Conservation (phyloP, 2,797 vertebrate genomes). For the Phaenicophaeus curvirostris region DNA sequence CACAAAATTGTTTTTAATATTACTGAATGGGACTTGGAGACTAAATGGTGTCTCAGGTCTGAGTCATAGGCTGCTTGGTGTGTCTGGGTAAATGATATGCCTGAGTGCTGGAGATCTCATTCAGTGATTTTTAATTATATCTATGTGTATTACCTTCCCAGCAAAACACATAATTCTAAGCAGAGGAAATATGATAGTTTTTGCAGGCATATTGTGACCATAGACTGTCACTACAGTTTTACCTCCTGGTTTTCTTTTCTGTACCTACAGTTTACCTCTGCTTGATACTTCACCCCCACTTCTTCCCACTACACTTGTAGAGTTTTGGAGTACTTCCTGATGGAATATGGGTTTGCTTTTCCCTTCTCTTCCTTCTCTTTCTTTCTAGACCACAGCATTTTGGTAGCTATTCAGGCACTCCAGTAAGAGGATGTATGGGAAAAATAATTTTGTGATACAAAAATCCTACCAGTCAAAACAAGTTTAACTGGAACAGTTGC, state of each 20-base stretch:
- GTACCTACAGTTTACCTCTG: not conserved
- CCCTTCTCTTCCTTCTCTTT: not conserved
- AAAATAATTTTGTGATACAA: not conserved
- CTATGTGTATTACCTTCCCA: not conserved
- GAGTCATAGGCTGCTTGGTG: not conserved
- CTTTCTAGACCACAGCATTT: not conserved
- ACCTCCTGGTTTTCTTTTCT: not conserved
- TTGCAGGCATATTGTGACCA: not conserved
- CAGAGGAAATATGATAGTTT: not conserved
- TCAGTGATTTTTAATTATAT: not conserved
- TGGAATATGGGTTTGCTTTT: not conserved
- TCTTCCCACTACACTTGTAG: not conserved
- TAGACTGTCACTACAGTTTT: not conserved
- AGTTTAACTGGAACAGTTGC: not conserved
- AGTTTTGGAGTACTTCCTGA: not conserved
- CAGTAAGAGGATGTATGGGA: not conserved
- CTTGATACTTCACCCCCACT: not conserved
- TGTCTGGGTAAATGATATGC: not conserved
- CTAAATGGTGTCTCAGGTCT: not conserved
- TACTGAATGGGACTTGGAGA: not conserved
- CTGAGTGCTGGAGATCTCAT: not conserved
- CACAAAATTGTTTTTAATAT: not conserved
- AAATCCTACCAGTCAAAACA: not conserved
- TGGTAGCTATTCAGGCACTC: not conserved
- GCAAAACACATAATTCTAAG: not conserved